Evolutionary conservation across 2,888 invertebrate species (phyloP).

Genomic region (Acrocyrtus sp.): DNA sequence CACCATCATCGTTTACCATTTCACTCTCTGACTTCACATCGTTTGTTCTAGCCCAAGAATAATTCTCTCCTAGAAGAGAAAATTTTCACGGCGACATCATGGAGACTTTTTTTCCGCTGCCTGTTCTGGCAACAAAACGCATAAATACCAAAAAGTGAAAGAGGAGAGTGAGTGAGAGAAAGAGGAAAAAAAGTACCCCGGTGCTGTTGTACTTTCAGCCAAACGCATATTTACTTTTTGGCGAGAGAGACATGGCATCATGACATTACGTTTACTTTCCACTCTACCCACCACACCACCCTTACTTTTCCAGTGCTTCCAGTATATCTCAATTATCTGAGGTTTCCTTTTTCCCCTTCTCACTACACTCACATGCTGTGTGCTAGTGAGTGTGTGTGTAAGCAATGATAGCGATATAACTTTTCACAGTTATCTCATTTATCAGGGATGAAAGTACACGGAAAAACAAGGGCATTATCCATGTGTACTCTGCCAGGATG

Average conservation of each 20-base stretch:
- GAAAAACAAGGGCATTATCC: no score
- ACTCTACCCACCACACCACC: no score
- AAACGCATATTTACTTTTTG: constrained; percentile 22
- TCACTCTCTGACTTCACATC: not conserved
- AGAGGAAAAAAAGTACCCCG: constrained; percentile 20
- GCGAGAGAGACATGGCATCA: constrained; percentile 28
- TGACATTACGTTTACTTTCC: constrained; percentile 33
- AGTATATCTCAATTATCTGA: constrained; percentile 43
- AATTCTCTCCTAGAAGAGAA: constrained; percentile 14
- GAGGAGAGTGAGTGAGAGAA: not conserved
- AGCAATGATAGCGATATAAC: not conserved
- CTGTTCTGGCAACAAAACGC: constrained; percentile 40
- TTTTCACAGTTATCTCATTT: constrained; percentile 7
- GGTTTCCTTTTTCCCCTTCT: constrained; percentile 14
- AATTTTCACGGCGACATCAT: constrained; percentile 38
- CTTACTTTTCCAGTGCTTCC: no score
- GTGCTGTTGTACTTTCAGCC: constrained; percentile 9
- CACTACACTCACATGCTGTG: not conserved
- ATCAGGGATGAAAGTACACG: constrained; percentile 1
- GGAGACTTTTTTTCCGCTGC: constrained; percentile 24
- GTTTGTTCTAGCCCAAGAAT: not conserved
- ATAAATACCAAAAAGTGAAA: constrained; percentile 32
- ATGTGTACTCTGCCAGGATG: not conserved
- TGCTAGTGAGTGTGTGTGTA: no score
- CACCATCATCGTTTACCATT: not conserved